A percentile compares a stretch with the other conserved stretches of the same genome.
These are phyloP conservation scores for Marasmarcha lunaedactyla DNA, from an alignment of 2,888 invertebrate species.

Conservation along the genomic window DNA sequence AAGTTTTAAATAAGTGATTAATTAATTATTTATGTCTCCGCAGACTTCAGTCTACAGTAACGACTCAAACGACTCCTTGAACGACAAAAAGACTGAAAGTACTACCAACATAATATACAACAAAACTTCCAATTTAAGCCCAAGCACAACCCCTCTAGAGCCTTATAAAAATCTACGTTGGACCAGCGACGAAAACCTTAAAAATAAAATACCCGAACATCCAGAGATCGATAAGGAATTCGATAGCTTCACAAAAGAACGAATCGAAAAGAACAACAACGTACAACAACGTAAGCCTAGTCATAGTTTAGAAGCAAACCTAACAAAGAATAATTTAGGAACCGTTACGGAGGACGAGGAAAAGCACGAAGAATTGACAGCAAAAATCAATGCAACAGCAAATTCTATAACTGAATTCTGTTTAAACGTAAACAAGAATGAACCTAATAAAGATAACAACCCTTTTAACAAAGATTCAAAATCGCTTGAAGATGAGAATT, in stretches of 20 bases:
- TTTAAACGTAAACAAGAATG: constrained; percentile 16
- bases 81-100: constrained; percentile 23
- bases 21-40: constrained; percentile 16
- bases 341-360: constrained; percentile 55
- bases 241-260: constrained; percentile 53
- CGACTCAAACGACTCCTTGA: constrained; percentile 39
- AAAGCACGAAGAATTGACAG: constrained; percentile 32
- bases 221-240: constrained; percentile 57
- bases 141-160: constrained; percentile 47
- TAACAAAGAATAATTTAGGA: constrained; percentile 42
- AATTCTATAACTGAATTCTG: constrained; percentile 33
- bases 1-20: no score
- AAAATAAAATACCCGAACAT: constrained; percentile 19
- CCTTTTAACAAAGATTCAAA: neutral
- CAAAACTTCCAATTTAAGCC: constrained; percentile 22
- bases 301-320: constrained; percentile 29
- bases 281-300: constrained; percentile 29
- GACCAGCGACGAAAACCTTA: constrained; percentile 38
- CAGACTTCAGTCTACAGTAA: constrained; percentile 50
- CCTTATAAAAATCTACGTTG: constrained; percentile 36
- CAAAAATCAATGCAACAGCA: constrained; percentile 36
- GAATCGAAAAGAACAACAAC: constrained; percentile 35
- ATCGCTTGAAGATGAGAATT: neutral
- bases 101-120: constrained; percentile 11
- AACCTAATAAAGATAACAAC: constrained; percentile 5